Conservation (phyloP, 2,797 vertebrate species). For the Cichlasoma orientale region DNA sequence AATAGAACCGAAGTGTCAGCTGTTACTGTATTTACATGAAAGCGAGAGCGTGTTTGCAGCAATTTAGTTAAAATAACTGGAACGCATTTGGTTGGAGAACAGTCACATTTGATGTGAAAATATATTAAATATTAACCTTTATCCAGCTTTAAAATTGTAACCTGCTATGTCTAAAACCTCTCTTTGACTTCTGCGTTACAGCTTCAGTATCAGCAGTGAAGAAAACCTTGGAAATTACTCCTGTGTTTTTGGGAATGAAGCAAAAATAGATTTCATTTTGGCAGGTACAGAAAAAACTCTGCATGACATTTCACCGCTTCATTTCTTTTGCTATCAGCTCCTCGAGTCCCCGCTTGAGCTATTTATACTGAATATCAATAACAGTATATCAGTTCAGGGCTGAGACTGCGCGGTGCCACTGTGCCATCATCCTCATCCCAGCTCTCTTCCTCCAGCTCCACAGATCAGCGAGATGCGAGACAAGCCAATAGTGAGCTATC, state of each 20-base stretch:
- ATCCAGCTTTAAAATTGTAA: too few relatives aligned
- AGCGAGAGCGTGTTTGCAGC: not conserved
- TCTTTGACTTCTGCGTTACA: slow-evolving; percentile 12
- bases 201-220: slow-evolving; percentile 66
- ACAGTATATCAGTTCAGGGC: not conserved
- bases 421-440: not conserved
- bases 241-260: slow-evolving; percentile 67
- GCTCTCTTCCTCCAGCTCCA: slow-evolving; percentile 77
- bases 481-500: slow-evolving; percentile 83
- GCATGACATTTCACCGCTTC: not conserved
- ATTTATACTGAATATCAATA: not conserved
- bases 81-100: not conserved
- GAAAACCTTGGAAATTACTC: slow-evolving; percentile 75
- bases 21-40: not conserved
- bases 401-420: not conserved
- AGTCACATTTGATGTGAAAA: not conserved
- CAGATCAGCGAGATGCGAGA: slow-evolving; percentile 73
- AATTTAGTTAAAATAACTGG: not conserved
- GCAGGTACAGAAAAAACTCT: slow-evolving; percentile 58
- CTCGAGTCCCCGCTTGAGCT: not conserved
- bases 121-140: too few relatives aligned
- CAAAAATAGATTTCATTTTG: slow-evolving; percentile 68
- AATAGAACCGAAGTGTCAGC: not conserved
- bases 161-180: not conserved
- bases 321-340: not conserved